Evolutionary conservation across 2,797 vertebrate genomes (phyloP).

Genomic region (Aplochiton taeniatus): DNA sequence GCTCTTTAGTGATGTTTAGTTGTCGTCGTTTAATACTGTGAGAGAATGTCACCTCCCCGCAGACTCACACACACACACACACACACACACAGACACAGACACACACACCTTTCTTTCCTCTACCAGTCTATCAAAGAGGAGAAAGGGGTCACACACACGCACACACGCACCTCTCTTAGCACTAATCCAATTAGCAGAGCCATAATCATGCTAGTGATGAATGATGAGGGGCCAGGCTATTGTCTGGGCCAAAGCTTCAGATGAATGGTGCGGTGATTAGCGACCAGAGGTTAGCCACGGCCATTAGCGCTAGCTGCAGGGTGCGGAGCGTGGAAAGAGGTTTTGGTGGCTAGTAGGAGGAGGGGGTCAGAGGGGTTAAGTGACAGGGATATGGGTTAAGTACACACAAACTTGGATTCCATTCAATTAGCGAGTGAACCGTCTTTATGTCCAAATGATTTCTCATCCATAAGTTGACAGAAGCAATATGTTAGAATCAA

Average conservation of each 20-base stretch:
- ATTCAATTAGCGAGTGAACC: too few relatives aligned
- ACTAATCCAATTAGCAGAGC: slow-evolving; percentile 71
- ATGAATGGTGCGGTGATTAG: slow-evolving; percentile 65
- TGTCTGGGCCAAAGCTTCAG: slow-evolving; percentile 52
- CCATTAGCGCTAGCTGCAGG: slow-evolving; percentile 56
- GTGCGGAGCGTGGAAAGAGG: too few relatives aligned
- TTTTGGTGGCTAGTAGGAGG: too few relatives aligned
- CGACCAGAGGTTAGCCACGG: slow-evolving; percentile 35
- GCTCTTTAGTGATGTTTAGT: too few relatives aligned
- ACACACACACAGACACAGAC: slow-evolving; percentile 14
- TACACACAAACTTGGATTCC: too few relatives aligned
- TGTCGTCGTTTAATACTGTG: too few relatives aligned
- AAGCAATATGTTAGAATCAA: too few relatives aligned
- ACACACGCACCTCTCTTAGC: slow-evolving; percentile 39
- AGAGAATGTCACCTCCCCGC: slow-evolving; percentile 25
- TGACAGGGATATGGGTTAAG: too few relatives aligned
- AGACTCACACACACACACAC: slow-evolving; percentile 1
- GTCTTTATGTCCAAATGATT: too few relatives aligned
- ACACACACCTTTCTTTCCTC: slow-evolving; percentile 6
- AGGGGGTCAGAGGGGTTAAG: too few relatives aligned
- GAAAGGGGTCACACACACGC: slow-evolving; percentile 36
- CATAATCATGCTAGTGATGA: slow-evolving; percentile 67
- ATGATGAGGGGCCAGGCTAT: slow-evolving; percentile 60
- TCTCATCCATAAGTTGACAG: too few relatives aligned
- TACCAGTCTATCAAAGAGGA: slow-evolving; percentile 1